Evolutionary conservation across 1,140 invertebrate genomes (phyloP).

Genomic region (Pentalonia nigronervosa): DNA sequence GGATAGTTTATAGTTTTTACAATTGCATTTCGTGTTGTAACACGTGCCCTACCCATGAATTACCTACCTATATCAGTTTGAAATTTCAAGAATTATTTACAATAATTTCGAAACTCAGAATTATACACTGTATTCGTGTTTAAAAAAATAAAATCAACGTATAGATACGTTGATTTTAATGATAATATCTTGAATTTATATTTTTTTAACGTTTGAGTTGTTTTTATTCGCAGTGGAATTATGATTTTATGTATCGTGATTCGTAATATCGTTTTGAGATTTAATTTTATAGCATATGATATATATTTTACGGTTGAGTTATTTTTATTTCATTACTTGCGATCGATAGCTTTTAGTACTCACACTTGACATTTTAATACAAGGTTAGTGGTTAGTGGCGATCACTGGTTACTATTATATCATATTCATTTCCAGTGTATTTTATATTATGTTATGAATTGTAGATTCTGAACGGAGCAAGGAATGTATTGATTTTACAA

Average conservation of each 20-base stretch:
- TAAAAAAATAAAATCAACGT: not conserved
- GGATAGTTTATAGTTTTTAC: not conserved
- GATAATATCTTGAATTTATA: not conserved
- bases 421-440: not conserved
- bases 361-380: not conserved
- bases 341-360: not conserved
- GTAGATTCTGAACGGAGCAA: too few relatives aligned
- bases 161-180: not conserved
- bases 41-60: not conserved
- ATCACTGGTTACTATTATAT: not conserved
- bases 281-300: not conserved
- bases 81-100: not conserved
- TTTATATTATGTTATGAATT: not conserved
- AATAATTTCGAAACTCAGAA: not conserved
- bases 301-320: not conserved
- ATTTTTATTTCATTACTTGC: not conserved
- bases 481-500: too few relatives aligned
- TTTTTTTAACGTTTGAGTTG: not conserved
- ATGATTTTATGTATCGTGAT: too few relatives aligned
- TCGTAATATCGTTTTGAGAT: not conserved
- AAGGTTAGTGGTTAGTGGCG: not conserved
- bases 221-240: not conserved
- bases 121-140: not conserved
- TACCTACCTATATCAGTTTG: not conserved
- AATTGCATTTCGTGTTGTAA: not conserved